Evolutionary conservation across 1,140 invertebrate species (phyloP), one percentile per base, ranked within the genome.

Genomic region (Aethina tumida): DNA sequence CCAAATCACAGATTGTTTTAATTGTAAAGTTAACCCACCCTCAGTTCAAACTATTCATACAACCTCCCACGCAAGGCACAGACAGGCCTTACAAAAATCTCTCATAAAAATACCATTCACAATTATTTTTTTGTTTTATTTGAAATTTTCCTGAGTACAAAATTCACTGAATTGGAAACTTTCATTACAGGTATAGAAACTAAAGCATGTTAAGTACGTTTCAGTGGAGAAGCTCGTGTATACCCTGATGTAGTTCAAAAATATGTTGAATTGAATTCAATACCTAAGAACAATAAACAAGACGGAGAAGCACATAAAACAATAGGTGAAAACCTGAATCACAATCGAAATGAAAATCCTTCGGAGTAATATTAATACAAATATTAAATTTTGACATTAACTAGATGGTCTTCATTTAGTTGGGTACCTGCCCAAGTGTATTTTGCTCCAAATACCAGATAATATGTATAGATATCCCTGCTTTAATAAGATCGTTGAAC

Each of bases 1-100:
- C 49, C 58, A 60, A 60, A 60, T 60, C 58, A 60, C 58, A 60
- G 58, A 54, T 58, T 53, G 38, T 56, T 55, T 49, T 48, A 45
- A 45, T 53, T 52, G 16, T 48, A 40, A 43, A 33, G 35, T 28
- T 43, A 34, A 22, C 35, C 41, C 41, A 32, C 35, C 35, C 35
- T 31, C 27, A 42, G 37, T 39, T 41, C 38, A 21, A 35, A 25
- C 35, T 45, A 41, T 45, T 32, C 38, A 35, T 29, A 39, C 43
- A 47, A 44, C 43, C 55, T 50, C 43, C 25, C 56, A 57, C 38
- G 49, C 54, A 57, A 59, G 55, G 55, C 57, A 54, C 53, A 43
- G 38, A 42, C 45, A 39, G 47, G 54, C 56, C 56, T 52, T 50
- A 56, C 51, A 52, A 55, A 53, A 53, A 56, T 37, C 50, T 45